Conservation (phyloP, 2,797 vertebrate species). For the Hafferia zeledoni region DNA sequence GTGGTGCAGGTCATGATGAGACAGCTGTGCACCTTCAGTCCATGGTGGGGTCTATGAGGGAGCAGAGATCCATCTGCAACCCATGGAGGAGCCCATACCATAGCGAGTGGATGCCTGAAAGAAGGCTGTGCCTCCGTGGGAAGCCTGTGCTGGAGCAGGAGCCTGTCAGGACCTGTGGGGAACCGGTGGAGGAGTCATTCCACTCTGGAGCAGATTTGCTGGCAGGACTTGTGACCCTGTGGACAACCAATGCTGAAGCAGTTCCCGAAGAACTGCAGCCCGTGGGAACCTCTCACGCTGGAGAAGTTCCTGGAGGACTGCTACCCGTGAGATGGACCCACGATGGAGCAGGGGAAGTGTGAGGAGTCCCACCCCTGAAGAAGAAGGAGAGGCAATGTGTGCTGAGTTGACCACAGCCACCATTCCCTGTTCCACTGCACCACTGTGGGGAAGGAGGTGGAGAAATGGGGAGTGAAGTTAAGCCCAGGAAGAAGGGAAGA, state of each 20-base stretch:
- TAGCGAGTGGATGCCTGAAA: neutral
- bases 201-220: neutral
- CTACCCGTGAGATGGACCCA: neutral
- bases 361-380: neutral
- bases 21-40: too few species aligned
- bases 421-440: neutral
- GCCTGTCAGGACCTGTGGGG: neutral
- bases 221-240: neutral
- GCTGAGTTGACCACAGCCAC: neutral
- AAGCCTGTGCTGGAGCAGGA: neutral
- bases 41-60: too few species aligned
- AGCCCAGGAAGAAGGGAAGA: neutral
- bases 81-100: rapidly evolving
- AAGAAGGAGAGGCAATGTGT: neutral
- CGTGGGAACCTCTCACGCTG: neutral
- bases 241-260: neutral
- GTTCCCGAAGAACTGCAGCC: neutral
- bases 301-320: neutral
- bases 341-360: rapidly evolving
- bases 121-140: neutral
- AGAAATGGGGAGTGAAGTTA: neutral
- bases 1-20: too few species aligned
- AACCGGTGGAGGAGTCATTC: neutral
- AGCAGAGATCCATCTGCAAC: neutral
- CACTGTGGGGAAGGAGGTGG: rapidly evolving